Conservation (phyloP, 2,888 invertebrate genomes). For the Heteromyza rotundicornis region DNA sequence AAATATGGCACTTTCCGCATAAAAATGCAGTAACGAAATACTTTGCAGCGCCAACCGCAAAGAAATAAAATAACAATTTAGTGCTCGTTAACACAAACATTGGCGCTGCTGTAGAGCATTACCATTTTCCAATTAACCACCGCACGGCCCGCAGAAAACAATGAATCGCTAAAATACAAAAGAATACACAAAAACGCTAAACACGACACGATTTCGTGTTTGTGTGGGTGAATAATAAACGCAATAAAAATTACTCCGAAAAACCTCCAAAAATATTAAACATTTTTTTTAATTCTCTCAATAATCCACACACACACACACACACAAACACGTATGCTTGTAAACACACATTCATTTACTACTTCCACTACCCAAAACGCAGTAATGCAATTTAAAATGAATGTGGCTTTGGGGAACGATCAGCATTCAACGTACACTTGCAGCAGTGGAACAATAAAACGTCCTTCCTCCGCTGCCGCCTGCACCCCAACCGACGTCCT, state of each 20-base stretch:
- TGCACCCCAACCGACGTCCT: background rate
- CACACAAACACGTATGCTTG: background rate
- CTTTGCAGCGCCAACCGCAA: background rate
- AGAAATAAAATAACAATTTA: slow-evolving; percentile 4
- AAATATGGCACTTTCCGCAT: background rate
- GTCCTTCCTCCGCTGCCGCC: background rate
- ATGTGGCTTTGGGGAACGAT: slow-evolving; percentile 51
- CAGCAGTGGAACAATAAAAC: background rate
- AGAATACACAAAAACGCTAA: too few relatives aligned
- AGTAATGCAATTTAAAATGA: slow-evolving; percentile 46
- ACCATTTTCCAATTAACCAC: background rate
- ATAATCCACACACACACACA: background rate
- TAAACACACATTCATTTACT: slow-evolving; percentile 3
- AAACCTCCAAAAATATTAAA: background rate
- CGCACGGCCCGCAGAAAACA: background rate
- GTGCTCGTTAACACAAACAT: background rate
- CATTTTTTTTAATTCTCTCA: too few relatives aligned
- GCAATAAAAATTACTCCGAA: background rate
- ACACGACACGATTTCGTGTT: too few relatives aligned
- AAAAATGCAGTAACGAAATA: background rate
- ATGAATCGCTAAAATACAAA: background rate
- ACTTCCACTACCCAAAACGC: slow-evolving; percentile 10
- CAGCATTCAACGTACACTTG: slow-evolving; percentile 29
- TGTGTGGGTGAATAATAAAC: too few relatives aligned
- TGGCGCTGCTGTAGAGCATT: background rate